Evolutionary conservation across 2,113 vertebrate genomes (phyloP).

Genomic region (Gopherus flavomarginatus): DNA sequence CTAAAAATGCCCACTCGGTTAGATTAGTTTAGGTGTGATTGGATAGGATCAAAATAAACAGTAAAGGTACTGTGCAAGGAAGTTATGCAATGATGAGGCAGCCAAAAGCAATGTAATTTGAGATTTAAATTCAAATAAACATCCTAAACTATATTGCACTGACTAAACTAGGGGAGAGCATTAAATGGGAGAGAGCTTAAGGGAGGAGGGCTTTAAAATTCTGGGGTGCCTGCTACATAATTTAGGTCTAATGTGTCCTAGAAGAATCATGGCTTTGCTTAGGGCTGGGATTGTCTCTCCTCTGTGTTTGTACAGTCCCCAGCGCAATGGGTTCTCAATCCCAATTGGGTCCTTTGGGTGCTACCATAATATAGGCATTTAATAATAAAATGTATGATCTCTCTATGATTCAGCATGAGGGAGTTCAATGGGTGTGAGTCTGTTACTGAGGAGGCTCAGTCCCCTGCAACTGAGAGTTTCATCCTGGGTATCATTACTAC

Average conservation of each 20-base stretch:
- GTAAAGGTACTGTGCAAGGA: not conserved
- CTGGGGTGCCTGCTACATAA: not conserved
- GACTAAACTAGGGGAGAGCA: not conserved
- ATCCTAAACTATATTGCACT: not conserved
- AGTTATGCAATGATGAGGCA: not conserved
- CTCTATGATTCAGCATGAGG: slow-evolving; percentile 1
- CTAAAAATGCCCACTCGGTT: not conserved
- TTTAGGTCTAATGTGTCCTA: not conserved
- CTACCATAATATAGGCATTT: not conserved
- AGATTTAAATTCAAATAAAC: not conserved
- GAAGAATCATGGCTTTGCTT: not conserved
- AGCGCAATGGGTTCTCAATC: not conserved
- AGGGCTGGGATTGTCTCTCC: not conserved
- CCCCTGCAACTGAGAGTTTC: not conserved
- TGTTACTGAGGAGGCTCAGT: not conserved
- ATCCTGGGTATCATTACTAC: not conserved
- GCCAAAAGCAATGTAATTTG: not conserved
- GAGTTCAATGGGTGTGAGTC: not conserved
- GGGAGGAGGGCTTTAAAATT: not conserved
- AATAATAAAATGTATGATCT: not conserved
- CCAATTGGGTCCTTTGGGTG: not conserved
- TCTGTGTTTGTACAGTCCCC: not conserved
- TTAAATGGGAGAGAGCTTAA: not conserved
- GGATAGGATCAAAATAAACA: not conserved
- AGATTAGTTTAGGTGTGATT: not conserved